Evolutionary conservation across 2,888 invertebrate genomes (phyloP).

Genomic region (Notocelia uddmanniana): DNA sequence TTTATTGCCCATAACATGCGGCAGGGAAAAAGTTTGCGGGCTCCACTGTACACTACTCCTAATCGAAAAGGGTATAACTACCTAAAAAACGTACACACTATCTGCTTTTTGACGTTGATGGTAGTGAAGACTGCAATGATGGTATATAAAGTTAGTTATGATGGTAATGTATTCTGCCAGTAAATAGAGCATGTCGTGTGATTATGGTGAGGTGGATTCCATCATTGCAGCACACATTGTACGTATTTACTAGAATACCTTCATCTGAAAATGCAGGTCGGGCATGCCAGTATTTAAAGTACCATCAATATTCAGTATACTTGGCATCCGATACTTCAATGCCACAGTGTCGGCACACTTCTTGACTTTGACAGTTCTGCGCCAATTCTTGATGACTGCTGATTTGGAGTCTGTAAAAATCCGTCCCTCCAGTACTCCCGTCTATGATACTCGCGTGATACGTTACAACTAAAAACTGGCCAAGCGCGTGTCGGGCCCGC

Average conservation of each 20-base stretch:
- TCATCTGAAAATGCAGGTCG: not conserved
- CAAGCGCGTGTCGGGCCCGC: too few species aligned
- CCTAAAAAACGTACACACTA: not conserved
- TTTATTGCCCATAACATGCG: constrained; percentile 19
- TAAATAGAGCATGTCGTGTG: constrained; percentile 46
- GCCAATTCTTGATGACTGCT: too few species aligned
- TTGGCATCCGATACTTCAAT: too few species aligned
- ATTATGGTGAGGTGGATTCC: constrained; percentile 35
- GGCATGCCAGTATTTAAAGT: not conserved
- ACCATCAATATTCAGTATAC: too few species aligned
- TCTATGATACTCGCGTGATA: too few species aligned
- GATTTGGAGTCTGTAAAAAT: too few species aligned
- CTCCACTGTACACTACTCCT: constrained; percentile 27
- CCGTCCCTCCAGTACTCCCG: too few species aligned
- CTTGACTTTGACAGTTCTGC: too few species aligned
- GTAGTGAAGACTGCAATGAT: constrained; percentile 5
- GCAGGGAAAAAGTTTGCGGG: constrained; percentile 32
- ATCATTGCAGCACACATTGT: constrained; percentile 10
- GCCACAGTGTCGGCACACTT: too few species aligned
- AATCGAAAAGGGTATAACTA: not conserved
- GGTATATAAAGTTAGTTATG: constrained; percentile 31
- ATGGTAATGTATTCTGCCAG: constrained; percentile 36
- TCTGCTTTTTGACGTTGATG: not conserved
- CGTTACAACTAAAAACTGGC: too few species aligned
- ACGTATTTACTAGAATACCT: not conserved